Conservation (phyloP, 1,140 invertebrate species). For the Diploscapter pachys region DNA sequence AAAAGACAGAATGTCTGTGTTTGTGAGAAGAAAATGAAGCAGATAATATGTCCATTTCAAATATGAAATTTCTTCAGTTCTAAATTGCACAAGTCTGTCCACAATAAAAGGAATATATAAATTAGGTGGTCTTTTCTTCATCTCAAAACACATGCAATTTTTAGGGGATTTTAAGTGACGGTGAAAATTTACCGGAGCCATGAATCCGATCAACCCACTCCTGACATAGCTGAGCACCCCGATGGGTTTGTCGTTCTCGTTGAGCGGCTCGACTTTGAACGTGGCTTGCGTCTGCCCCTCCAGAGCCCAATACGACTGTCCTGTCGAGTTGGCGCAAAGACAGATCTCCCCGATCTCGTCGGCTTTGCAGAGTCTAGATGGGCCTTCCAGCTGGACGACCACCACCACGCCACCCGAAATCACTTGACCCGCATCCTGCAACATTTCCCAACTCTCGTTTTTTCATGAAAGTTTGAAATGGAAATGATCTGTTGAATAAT, state of each 20-base stretch:
- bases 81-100: not conserved
- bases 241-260: constrained; percentile 72
- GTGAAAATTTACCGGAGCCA: constrained; percentile 74
- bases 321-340: constrained; percentile 83
- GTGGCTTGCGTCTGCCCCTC: constrained; percentile 87
- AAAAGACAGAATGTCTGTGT: not conserved
- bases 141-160: no score
- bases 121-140: no score
- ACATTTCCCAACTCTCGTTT: not conserved
- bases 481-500: not conserved
- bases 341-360: constrained; percentile 98
- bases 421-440: constrained; percentile 69
- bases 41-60: no score
- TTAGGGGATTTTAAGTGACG: not conserved
- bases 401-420: constrained; percentile 91
- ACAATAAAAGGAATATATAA: no score
- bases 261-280: constrained; percentile 80
- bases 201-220: constrained; percentile 88
- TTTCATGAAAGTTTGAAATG: no score
- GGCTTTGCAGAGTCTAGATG: constrained; percentile 87
- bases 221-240: constrained; percentile 84
- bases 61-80: not conserved
- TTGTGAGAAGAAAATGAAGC: no score
- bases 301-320: constrained; percentile 89
- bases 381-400: constrained; percentile 89